A percentile compares a stretch with the other conserved stretches of the same genome.
phyloP scores from a whole-genome alignment of 2,113 vertebrate genomes.

The Leptodactylus fuscus region DNA sequence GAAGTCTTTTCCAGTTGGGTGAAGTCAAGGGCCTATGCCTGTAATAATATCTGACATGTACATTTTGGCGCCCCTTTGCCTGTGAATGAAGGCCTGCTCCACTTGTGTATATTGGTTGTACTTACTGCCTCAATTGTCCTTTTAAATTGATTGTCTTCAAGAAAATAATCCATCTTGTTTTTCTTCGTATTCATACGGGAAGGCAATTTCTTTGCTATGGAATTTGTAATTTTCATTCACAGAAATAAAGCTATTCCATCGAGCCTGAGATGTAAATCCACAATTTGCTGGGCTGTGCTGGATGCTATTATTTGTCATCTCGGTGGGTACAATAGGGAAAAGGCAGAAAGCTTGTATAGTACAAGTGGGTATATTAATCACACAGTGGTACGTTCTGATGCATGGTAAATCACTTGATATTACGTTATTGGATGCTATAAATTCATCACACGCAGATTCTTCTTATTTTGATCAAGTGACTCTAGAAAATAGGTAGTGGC shows the following conservation, averaged over 20 bases:
- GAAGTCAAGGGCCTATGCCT: not conserved
- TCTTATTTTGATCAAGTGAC: constrained; percentile 12
- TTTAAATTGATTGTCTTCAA: not conserved
- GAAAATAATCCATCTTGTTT: constrained; percentile 23
- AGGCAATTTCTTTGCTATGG: not conserved
- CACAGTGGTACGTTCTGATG: not conserved
- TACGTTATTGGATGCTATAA: not conserved
- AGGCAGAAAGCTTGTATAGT: constrained; percentile 22
- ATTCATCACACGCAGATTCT: not conserved
- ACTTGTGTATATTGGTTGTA: not conserved
- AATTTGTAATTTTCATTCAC: constrained; percentile 8
- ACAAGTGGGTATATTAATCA: constrained; percentile 41
- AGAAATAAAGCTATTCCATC: not conserved
- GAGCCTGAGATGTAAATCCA: constrained; percentile 14
- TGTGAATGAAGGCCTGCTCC: not conserved
- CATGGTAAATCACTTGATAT: constrained; percentile 17
- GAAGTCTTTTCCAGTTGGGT: not conserved
- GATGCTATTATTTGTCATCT: constrained; percentile 16
- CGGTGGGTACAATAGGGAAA: constrained; percentile 29
- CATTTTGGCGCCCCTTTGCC: not conserved
- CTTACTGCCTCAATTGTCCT: not conserved
- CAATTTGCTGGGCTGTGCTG: constrained; percentile 16
- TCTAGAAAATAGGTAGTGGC: not conserved
- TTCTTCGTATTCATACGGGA: not conserved
- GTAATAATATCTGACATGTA: not conserved